These are phyloP conservation scores for Nyctalus aviator DNA, from an alignment of 2,797 vertebrate species.

Conservation along the genomic window DNA sequence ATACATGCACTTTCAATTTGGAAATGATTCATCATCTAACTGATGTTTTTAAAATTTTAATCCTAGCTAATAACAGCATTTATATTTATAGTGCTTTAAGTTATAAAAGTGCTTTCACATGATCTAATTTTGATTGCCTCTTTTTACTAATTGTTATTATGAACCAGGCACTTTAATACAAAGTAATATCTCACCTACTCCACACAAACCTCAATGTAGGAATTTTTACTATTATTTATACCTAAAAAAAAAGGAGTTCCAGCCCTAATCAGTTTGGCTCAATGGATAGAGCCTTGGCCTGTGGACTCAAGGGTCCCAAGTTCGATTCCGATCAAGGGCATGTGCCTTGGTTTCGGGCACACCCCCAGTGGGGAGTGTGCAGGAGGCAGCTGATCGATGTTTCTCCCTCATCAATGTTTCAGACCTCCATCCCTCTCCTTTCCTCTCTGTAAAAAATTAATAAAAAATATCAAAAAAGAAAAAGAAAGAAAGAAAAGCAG, in stretches of 20 bases:
- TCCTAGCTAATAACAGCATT: not conserved
- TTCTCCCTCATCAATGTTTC: too few species aligned
- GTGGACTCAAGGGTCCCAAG: too few species aligned
- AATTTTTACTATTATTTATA: not conserved
- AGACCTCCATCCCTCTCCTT: too few species aligned
- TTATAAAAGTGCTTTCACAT: not conserved
- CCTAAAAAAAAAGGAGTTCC: not conserved
- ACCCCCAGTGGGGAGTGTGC: too few species aligned
- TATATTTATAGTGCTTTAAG: not conserved
- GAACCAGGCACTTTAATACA: not conserved
- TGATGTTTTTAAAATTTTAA: conserved; percentile 56
- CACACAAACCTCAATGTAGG: not conserved
- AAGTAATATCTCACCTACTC: not conserved
- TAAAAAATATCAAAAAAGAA: too few species aligned
- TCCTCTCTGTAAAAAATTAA: too few species aligned
- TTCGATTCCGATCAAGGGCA: too few species aligned
- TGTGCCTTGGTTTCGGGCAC: too few species aligned
- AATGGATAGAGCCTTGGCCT: too few species aligned
- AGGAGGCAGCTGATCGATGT: too few species aligned
- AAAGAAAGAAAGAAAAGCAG: not conserved
- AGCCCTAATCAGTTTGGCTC: not conserved
- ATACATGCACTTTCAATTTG: conserved; percentile 46
- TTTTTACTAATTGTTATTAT: not conserved
- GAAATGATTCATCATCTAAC: conserved; percentile 20
- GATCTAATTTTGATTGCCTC: conserved; percentile 21